Base-by-base conservation (phyloP, 30 jellyfish, hydroid and myxozoan genomes). In the Clytia hemisphaerica region DNA sequence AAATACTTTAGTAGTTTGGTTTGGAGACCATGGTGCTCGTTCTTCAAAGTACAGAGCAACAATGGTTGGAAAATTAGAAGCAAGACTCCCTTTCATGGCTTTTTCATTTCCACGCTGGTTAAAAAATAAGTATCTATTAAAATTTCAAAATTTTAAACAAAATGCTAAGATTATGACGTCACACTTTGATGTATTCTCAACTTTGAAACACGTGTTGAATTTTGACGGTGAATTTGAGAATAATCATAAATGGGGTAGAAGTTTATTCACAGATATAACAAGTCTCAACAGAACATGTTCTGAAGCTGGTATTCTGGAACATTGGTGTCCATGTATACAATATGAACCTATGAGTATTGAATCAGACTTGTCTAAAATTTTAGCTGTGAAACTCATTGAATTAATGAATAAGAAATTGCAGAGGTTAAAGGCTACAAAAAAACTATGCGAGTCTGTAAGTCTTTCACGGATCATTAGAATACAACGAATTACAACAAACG, bases 1-100 rank as follows among this genome's bases (percentile, higher is more conserved):
- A 25, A 70, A 82, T 62, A 68, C 94, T 35, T 38, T 73, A 3
- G 35, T 82, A 18, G 70, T 82, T 4, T 40, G 72, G 14, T 72
- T 82, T 64, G 94, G 94, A 0, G 94, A 82, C 55, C 94, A 82
- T 55, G 94, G 94, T 1, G 80, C 75, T 4, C 79, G 94, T 36
- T 31, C 73, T 7, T 69, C 77, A 0, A 88, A 72, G 14, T 82
- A 72, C 46, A 54, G 94, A 47, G 88, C 67, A 25, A 61, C 94
- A 27, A 22, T 82, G 68, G 47, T 64, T 2, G 94, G 94, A 24
- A 82, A 82, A 45, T 26, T 82, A 70, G 94, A 82, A 64, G 94
- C 72, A 49, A 82, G 95, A 61, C 71, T 83, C 51, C 95, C 95
- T 0, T 83, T 73, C 54, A 40, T 83, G 26, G 74, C 90, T 0